Conservation (phyloP, 2,113 vertebrate genomes). For the Leuciscus idus region DNA sequence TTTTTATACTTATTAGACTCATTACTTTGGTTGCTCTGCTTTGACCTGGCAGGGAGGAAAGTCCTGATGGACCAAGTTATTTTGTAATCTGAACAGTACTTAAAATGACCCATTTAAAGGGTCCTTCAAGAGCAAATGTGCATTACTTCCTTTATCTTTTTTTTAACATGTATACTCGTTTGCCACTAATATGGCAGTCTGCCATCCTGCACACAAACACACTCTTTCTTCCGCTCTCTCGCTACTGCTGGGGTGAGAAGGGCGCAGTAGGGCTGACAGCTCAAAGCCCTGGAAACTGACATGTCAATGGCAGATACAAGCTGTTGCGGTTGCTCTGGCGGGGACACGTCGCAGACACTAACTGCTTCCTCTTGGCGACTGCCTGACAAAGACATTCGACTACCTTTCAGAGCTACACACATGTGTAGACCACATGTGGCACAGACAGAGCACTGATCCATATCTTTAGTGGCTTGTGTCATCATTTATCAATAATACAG, state of each 20-base stretch:
- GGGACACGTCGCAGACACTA: conserved; percentile 62
- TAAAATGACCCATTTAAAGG: conserved; percentile 5
- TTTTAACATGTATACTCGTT: conserved; percentile 1
- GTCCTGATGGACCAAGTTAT: neutral
- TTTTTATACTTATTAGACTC: conserved; percentile 1
- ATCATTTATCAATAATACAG: neutral
- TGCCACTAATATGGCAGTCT: conserved; percentile 26
- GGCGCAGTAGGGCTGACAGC: conserved; percentile 64
- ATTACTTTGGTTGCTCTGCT: neutral
- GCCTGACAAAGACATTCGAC: conserved; percentile 73
- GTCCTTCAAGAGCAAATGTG: neutral
- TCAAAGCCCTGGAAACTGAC: conserved; percentile 72
- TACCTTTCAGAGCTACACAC: conserved; percentile 67
- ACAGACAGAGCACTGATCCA: neutral
- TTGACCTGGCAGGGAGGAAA: neutral
- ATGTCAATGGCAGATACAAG: conserved; percentile 74
- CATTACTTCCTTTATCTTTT: neutral
- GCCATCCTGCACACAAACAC: conserved; percentile 38
- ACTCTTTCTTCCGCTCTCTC: conserved; percentile 13
- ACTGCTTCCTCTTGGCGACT: conserved; percentile 73
- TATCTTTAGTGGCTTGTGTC: neutral
- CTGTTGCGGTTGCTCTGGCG: conserved; percentile 68
- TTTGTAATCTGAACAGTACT: neutral
- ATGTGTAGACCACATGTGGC: conserved; percentile 20
- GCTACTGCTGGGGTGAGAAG: conserved; percentile 48